Conservation (phyloP, 2,888 invertebrate species). For the Calliphora vomitoria region DNA sequence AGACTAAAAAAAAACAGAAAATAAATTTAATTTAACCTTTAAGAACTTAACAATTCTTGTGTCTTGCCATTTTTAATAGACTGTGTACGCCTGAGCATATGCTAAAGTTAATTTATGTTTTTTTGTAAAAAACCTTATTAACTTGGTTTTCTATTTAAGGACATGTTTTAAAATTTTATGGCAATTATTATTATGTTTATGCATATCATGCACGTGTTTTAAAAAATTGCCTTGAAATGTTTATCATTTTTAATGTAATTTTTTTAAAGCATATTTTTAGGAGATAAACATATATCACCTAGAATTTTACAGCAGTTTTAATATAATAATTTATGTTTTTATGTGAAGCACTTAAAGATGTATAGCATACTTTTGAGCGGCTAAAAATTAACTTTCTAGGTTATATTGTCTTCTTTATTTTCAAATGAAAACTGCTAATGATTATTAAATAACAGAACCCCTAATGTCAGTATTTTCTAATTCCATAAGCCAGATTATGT, state of each 20-base stretch:
- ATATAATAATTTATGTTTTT: neutral
- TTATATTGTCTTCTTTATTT: too few species aligned
- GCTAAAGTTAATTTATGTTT: conserved; percentile 30
- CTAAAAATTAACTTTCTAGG: too few species aligned
- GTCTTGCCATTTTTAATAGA: neutral
- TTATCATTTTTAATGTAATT: neutral
- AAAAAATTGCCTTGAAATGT: neutral
- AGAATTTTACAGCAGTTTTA: conserved; percentile 13
- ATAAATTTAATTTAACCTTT: conserved; percentile 9
- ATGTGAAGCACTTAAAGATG: too few species aligned
- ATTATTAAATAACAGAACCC: too few species aligned
- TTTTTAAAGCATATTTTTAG: conserved; percentile 17
- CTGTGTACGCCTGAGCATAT: neutral
- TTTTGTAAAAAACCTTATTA: conserved; percentile 19
- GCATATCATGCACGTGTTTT: conserved; percentile 25
- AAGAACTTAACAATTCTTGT: neutral
- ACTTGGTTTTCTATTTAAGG: neutral
- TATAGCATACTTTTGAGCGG: too few species aligned
- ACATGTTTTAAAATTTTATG: conserved; percentile 28
- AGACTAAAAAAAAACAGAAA: neutral
- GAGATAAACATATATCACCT: neutral
- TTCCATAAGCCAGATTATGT: too few species aligned
- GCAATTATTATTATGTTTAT: conserved; percentile 3
- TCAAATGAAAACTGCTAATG: too few species aligned
- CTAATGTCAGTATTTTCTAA: too few species aligned